Evolutionary conservation across 2,888 invertebrate species (phyloP), one percentile per base, ranked within the genome.

Genomic region (Cordilura impudica): DNA sequence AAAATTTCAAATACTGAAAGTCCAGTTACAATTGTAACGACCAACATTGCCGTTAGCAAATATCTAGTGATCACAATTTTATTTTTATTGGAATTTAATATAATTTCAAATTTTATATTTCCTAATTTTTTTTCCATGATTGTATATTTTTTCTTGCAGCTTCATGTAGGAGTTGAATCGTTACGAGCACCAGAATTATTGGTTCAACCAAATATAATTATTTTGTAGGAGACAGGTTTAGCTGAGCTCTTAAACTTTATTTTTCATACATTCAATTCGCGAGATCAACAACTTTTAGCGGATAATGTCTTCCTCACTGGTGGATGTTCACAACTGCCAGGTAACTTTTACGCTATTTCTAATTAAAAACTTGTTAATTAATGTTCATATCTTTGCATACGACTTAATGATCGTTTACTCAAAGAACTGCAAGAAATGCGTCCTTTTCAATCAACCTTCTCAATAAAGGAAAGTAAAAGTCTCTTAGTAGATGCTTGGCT

Each of bases 181-280:
- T 91, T 94, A 83, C 93, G 97, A 86, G 95, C 94, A 0, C 93
- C 96, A 0, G 96, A 96, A 89, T 88, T 96, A 49, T 91, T 96
- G 72, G 96, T 96, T 86, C 96, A 96, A 87, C 96, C 96, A 0
- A 95, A 95, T 29, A 96, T 98, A 96, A 93, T 97, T 87, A 98
- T 98, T 0, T 93, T 95, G 71, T 90, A 94, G 0, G 98, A 98
- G 90, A 96, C 96, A 0, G 98, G 98, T 0, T 90, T 98, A 26
- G 94, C 95, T 0, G 98, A 98, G 90, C 94, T 95, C 0, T 92
- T 98, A 85, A 95, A 95, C 75, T 97, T 94, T 86, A 94, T 98
- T 4, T 91, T 98, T 61, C 95, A 95, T 82, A 92, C 94, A 78
- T 96, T 96, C 87, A 90, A 91, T 16, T 83, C 91, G 0, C 93